A percentile compares a stretch with the other conserved stretches of the same genome.
These are phyloP conservation scores for Gila orcuttii DNA, from an alignment of 2,113 vertebrate species.

Conservation along the genomic window DNA sequence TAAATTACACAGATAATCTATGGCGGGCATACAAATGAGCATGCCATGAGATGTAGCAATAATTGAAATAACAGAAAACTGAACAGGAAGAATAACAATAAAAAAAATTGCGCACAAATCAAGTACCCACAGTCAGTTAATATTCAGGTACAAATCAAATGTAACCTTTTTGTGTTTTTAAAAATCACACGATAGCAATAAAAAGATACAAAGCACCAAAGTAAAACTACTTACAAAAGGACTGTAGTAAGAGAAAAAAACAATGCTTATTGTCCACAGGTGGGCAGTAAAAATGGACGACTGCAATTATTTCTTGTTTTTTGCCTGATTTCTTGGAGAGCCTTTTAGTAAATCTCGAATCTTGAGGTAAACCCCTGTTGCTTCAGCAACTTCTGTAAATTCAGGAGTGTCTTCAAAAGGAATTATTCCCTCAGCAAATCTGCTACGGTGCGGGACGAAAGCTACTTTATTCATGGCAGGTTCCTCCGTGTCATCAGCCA, in stretches of 20 bases:
- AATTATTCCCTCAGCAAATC: conserved; percentile 90
- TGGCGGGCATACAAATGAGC: neutral
- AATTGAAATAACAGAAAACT: neutral
- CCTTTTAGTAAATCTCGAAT: conserved; percentile 90
- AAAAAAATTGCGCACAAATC: conserved; percentile 7
- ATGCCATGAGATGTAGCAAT: neutral
- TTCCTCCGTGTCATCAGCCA: conserved; percentile 7
- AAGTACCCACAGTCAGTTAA: neutral
- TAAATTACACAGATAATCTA: conserved; percentile 4
- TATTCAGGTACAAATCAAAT: conserved; percentile 39
- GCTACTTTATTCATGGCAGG: conserved; percentile 56
- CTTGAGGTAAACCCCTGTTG: conserved; percentile 89
- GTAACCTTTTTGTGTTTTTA: neutral
- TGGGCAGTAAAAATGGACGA: conserved; percentile 2
- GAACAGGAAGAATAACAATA: conserved; percentile 5
- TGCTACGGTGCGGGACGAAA: conserved; percentile 88
- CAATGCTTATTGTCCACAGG: conserved; percentile 9
- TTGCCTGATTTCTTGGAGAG: conserved; percentile 89
- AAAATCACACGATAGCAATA: conserved; percentile 1
- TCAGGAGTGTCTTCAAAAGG: conserved; percentile 96
- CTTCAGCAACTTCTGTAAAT: conserved; percentile 91
- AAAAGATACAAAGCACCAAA: conserved; percentile 29
- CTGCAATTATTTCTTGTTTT: conserved; percentile 76
- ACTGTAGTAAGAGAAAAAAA: conserved; percentile 9
- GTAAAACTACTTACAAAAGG: conserved; percentile 18